Evolutionary conservation across 2,888 invertebrate species (phyloP).

Genomic region (Frankliniella intonsa): DNA sequence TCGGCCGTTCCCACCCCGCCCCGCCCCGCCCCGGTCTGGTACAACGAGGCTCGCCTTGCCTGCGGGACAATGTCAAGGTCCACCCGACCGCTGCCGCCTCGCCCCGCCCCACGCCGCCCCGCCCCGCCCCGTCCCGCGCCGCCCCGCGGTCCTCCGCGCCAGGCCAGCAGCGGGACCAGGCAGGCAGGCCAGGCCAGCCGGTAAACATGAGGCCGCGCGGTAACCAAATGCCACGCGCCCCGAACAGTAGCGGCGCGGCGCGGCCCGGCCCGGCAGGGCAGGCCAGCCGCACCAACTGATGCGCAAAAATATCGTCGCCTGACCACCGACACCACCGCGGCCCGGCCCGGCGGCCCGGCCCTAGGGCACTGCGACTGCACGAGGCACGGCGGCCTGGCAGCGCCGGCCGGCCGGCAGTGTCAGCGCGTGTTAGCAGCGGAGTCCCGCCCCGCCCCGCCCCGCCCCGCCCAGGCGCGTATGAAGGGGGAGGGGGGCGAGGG

Average conservation of each 20-base stretch:
- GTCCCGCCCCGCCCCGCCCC: too few relatives aligned
- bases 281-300: too few relatives aligned
- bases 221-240: not conserved
- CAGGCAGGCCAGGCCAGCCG: not conserved
- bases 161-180: not conserved
- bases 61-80: slow-evolving; percentile 8
- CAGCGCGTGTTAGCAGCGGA: too few relatives aligned
- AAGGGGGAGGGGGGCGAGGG: too few relatives aligned
- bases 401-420: not conserved
- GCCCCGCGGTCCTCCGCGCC: not conserved
- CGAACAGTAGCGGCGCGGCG: not conserved
- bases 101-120: not conserved
- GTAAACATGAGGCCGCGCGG: not conserved
- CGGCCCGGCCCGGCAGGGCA: too few relatives aligned
- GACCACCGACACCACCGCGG: not conserved
- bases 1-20: too few relatives aligned
- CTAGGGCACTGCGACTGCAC: not conserved
- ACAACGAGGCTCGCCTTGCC: too few relatives aligned
- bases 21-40: not conserved
- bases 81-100: not conserved
- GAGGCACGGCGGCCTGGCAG: not conserved
- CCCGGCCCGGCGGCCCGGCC: not conserved
- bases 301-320: too few relatives aligned
- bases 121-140: not conserved
- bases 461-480: too few relatives aligned